phyloP scores from a whole-genome alignment of 2,113 vertebrate species.

The Diadophis punctatus region DNA sequence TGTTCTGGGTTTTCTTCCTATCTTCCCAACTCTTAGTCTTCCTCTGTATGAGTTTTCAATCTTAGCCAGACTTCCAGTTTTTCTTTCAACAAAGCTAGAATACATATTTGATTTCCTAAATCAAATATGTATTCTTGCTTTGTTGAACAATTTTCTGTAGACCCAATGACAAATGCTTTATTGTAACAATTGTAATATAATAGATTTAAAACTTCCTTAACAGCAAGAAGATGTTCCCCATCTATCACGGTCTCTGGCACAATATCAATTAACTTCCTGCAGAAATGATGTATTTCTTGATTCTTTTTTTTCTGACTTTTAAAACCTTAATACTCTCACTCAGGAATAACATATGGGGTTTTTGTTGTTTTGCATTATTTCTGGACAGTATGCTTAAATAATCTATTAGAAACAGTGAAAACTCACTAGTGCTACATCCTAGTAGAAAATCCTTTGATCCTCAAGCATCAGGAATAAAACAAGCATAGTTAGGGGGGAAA shows the following conservation, averaged over 20 bases:
- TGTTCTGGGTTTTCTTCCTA: background rate
- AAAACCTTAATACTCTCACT: background rate
- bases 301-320: background rate
- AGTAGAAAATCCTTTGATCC: no score
- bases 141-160: background rate
- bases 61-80: background rate
- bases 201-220: background rate
- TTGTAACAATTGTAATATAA: background rate
- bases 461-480: no score
- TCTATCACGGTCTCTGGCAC: background rate
- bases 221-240: background rate
- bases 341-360: no score
- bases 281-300: background rate
- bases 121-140: no score
- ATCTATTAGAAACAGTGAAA: no score
- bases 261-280: background rate
- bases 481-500: no score
- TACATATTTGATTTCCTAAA: background rate
- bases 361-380: no score
- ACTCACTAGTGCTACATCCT: no score
- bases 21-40: background rate
- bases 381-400: no score
- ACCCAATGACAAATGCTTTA: background rate
- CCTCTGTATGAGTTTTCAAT: background rate
- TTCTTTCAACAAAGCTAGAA: background rate